Base-by-base conservation (phyloP, 2,797 vertebrate genomes). In the Pangasius larnaudii region DNA sequence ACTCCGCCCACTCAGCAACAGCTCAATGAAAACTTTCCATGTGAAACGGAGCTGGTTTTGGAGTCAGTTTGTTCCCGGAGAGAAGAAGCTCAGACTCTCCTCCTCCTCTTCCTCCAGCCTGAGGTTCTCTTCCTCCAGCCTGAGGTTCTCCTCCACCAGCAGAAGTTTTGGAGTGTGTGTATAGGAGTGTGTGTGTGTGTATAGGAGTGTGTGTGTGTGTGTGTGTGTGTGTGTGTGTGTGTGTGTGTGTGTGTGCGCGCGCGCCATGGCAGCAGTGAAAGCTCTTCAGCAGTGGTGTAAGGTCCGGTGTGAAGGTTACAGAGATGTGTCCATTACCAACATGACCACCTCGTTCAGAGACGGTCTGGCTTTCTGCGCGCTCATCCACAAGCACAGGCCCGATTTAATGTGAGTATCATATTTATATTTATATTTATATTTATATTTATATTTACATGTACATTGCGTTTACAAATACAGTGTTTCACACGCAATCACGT, bases 331-430 rank as follows among this genome's bases (percentile, higher is more conserved):
- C 93, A 96, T 99, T 94, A 98, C 96, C 92, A 99, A 99, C 95
- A 99, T 99, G 98, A 99, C 98, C 94, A 98, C 98, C 88, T 99
- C 98, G 2, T 99, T 99, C 95, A 95, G 98, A 90, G 97, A 99
- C 92, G 98, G 98, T 24, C 90, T 99, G 94, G 98, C 98, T 78
- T 99, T 99, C 95, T 99, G 98, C 85, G 98, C 98, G 72, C 97
- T 99, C 91, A 97, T 99, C 88, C 98, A 99, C 94, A 97, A 96
- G 65, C 97, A 99, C 96, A 96, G 98, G 91, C 97, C 98, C 0
- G 98, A 99, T n/a, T 96, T 99, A 92, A 96, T 99, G 98, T 99
- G 90, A 97, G 96, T 96, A 19, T 2, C 27, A 30, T 8, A 4
- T 39, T 39, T 39, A 39, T 39, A 39, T 36, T 36, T 36, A 36